Base-by-base conservation (phyloP, 2,888 invertebrate species). In the Yponomeuta plumbellus region DNA sequence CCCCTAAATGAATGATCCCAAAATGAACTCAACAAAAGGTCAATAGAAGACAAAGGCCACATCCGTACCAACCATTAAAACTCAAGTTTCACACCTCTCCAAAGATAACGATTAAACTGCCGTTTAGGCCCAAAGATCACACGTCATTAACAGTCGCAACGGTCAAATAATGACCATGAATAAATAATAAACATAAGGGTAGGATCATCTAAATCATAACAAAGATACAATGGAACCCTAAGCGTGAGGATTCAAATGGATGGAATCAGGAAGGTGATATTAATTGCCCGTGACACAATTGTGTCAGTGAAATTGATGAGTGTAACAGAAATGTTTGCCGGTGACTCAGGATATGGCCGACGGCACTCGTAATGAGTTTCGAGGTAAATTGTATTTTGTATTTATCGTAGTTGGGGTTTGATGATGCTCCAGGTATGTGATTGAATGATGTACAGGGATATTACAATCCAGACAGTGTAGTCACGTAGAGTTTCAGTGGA, bases 91-190 rank as follows among this genome's bases (percentile, higher is more conserved):
- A 88, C 84, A 86, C 85, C 81, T 83, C 81, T 84, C 76, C 74
- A 80, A 81, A 84, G 76, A 79, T 79, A 84, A 86, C 80, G 81
- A 81, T 80, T 80, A 80, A 82, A 86, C 85, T 86, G 22, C 63
- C 63, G 63, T 63, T 63, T 63, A 65, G 65, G 57, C 20, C 88
- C 89, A 90, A 88, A 80, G 84, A 83, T 81, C 75, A 77, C 81
- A 84, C 84, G 87, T 88, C 89, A 91, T 90, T 88, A 90, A 84
- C 56, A 83, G 81, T 76, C 72, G 80, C 88, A 89, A 90, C 84
- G 90, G 90, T 89, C 90, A 90, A 90, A 90, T 90, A 90, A 91
- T 91, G 90, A 90, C 91, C 91, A 88, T 88, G 87, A 90, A 90
- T 90, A 90, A 89, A 88, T 89, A 83, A 86, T 86, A 76, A 71